These are phyloP conservation scores for Poecilus cupreus DNA, from an alignment of 2,888 invertebrate genomes.

Conservation along the genomic window DNA sequence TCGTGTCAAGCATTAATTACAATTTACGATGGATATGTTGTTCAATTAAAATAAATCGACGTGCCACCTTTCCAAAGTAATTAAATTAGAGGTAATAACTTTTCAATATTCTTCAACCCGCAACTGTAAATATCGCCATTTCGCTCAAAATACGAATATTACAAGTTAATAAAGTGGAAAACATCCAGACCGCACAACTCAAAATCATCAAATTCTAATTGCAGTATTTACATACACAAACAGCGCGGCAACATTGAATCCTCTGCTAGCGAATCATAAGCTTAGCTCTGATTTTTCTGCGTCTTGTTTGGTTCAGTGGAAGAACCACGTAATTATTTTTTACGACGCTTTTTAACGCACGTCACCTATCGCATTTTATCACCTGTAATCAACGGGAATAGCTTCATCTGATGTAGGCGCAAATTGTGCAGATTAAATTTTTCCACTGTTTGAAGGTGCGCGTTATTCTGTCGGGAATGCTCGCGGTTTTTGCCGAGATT, in stretches of 20 bases:
- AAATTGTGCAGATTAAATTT: slow-evolving; percentile 54
- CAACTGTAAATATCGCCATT: no score
- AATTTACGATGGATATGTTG: no score
- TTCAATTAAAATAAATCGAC: no score
- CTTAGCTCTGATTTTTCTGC: neutral
- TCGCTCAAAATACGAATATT: neutral
- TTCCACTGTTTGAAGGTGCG: slow-evolving; percentile 10
- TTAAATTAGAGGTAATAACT: no score
- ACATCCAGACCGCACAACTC: slow-evolving; percentile 42
- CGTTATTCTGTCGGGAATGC: neutral
- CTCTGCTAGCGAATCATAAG: neutral
- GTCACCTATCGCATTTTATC: slow-evolving; percentile 55
- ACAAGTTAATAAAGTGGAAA: slow-evolving; percentile 25
- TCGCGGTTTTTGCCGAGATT: slow-evolving; percentile 30
- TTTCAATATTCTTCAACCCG: no score
- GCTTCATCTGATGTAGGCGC: slow-evolving; percentile 57
- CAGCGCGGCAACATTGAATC: neutral
- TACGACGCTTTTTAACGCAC: slow-evolving; percentile 51
- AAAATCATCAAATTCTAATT: slow-evolving; percentile 42
- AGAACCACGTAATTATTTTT: slow-evolving; percentile 55
- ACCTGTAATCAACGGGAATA: slow-evolving; percentile 51
- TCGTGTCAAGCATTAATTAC: no score
- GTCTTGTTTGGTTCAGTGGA: neutral
- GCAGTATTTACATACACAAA: slow-evolving; percentile 41
- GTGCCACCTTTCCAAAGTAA: no score